Percentiles rank a stretch among this genome's conserved stretches.
Conservation (phyloP, 2,888 invertebrate genomes). For the Limnephilus marmoratus region DNA sequence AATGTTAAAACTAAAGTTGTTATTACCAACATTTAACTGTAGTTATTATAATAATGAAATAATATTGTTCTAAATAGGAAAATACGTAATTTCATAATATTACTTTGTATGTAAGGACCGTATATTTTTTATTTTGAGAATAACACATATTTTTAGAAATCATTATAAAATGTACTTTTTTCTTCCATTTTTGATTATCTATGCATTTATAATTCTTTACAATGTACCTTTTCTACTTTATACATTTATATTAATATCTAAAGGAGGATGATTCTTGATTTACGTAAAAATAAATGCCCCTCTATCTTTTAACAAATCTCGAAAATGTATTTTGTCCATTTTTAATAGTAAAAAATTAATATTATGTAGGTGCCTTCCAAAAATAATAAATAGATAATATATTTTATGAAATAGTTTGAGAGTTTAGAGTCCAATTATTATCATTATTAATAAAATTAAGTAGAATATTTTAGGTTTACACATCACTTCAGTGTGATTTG, state of each 20-base stretch:
- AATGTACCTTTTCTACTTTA: conserved; percentile 5
- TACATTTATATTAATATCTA: not conserved
- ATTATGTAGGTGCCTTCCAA: conserved; percentile 30
- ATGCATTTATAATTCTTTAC: conserved; percentile 10
- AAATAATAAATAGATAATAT: conserved; percentile 10
- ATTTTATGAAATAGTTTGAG: not conserved
- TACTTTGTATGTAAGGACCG: not conserved
- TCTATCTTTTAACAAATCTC: conserved; percentile 17
- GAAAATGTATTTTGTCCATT: conserved; percentile 5
- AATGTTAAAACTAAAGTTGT: conserved; percentile 2
- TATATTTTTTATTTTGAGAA: not conserved
- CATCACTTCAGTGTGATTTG: not conserved
- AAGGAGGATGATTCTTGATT: not conserved
- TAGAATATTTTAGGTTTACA: not conserved
- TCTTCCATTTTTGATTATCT: conserved; percentile 3
- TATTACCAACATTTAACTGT: conserved; percentile 1
- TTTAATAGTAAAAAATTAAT: conserved; percentile 14
- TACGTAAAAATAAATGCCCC: not conserved
- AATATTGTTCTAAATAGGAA: not conserved
- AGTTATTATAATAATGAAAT: not conserved
- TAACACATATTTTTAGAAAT: conserved; percentile 9
- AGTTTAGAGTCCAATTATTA: conserved; percentile 20
- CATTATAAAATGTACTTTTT: conserved; percentile 2
- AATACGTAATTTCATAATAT: not conserved
- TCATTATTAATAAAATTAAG: not conserved